These are phyloP conservation scores for Numida meleagris DNA, from an alignment of 2,113 vertebrate species.

Conservation along the genomic window DNA sequence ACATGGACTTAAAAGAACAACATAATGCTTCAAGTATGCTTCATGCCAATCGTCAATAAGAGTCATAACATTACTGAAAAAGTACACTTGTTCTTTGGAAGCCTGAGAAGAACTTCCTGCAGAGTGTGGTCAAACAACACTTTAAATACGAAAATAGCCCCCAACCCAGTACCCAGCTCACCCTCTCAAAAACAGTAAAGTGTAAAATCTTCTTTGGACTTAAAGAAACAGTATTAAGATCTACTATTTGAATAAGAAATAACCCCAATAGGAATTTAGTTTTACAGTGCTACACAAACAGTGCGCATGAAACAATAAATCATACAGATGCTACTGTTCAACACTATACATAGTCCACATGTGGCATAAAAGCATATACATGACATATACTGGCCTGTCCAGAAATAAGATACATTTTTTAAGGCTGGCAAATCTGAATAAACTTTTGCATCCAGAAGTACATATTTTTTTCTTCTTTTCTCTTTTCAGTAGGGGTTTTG, in stretches of 20 bases:
- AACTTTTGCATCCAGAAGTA: conserved; percentile 77
- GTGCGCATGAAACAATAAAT: conserved; percentile 62
- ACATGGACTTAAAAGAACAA: conserved; percentile 71
- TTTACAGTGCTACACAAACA: conserved; percentile 74
- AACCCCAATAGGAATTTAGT: conserved; percentile 63
- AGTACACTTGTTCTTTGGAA: conserved; percentile 79
- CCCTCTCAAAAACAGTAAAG: conserved; percentile 58
- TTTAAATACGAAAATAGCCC: conserved; percentile 61
- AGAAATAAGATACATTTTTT: conserved; percentile 64
- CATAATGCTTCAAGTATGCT: conserved; percentile 78
- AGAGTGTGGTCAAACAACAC: conserved; percentile 70
- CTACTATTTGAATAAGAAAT: conserved; percentile 73
- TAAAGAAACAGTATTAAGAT: conserved; percentile 78
- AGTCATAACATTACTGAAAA: conserved; percentile 80
- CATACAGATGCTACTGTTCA: conserved; percentile 61
- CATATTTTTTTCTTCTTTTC: conserved; percentile 38
- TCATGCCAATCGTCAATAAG: conserved; percentile 77
- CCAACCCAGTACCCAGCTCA: not conserved
- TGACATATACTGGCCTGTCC: conserved; percentile 60
- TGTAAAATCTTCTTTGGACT: conserved; percentile 80
- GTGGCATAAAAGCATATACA: conserved; percentile 63
- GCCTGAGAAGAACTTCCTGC: conserved; percentile 67
- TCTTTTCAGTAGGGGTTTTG: not conserved
- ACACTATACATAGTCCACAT: conserved; percentile 69
- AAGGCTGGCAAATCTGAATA: conserved; percentile 66